phyloP scores from a whole-genome alignment of 2,888 invertebrate genomes.

The Lumbricus terrestris region DNA sequence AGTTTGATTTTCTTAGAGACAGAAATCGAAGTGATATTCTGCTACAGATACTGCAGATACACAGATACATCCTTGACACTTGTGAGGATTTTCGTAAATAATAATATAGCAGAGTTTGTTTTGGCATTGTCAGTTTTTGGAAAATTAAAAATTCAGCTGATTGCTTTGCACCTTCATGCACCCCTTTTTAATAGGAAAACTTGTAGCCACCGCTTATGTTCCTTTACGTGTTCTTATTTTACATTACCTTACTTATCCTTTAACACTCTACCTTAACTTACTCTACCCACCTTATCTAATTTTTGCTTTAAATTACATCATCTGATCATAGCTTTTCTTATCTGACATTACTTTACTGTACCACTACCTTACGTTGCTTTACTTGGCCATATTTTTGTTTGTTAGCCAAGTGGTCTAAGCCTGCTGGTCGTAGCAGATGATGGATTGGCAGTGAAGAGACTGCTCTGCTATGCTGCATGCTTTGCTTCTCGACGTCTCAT shows the following conservation, averaged over 20 bases:
- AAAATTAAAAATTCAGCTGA: no score
- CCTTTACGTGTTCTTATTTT: not conserved
- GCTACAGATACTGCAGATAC: not conserved
- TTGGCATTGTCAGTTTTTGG: no score
- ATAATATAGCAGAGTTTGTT: not conserved
- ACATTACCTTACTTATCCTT: not conserved
- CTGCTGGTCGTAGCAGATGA: not conserved
- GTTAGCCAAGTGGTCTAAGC: not conserved
- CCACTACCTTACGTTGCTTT: not conserved
- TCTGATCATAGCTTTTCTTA: not conserved
- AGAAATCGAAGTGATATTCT: no score
- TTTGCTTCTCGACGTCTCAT: slow-evolving; percentile 5
- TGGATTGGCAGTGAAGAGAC: not conserved
- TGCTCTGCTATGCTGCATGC: not conserved
- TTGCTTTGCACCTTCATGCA: no score
- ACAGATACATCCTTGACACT: not conserved
- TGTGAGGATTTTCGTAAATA: not conserved
- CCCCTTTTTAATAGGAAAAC: no score
- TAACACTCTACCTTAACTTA: not conserved
- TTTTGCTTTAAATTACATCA: no score
- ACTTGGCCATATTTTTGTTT: not conserved
- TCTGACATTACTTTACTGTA: not conserved
- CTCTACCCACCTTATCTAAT: no score
- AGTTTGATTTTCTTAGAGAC: no score
- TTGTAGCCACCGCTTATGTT: not conserved